These are phyloP conservation scores for Rhogogaster chlorosoma DNA, from an alignment of 2,888 invertebrate genomes.

Conservation along the genomic window DNA sequence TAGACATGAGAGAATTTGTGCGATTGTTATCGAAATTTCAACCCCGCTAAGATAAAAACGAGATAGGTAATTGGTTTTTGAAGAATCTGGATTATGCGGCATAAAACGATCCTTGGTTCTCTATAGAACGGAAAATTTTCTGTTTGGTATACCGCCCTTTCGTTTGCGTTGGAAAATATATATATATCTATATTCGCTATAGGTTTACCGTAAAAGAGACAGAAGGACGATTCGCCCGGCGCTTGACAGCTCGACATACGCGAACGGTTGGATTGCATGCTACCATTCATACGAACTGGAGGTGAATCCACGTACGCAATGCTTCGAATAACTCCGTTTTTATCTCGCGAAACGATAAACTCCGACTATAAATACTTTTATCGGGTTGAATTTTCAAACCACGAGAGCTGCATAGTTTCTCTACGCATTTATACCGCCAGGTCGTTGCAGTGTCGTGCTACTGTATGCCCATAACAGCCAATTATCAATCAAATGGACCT, in stretches of 20 bases:
- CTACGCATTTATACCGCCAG: too few relatives aligned
- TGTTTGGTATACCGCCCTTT: neutral
- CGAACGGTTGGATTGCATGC: slow-evolving; percentile 36
- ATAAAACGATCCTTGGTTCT: neutral
- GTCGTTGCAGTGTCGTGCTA: too few relatives aligned
- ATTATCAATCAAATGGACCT: neutral
- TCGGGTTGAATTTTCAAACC: slow-evolving; percentile 15
- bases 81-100: neutral
- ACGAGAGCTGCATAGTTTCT: neutral
- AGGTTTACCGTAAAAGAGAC: neutral
- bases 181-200: neutral
- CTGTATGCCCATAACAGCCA: neutral
- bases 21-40: too few relatives aligned
- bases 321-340: slow-evolving; percentile 42
- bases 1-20: too few relatives aligned
- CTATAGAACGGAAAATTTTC: neutral
- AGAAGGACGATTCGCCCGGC: slow-evolving; percentile 29
- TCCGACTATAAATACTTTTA: slow-evolving; percentile 42
- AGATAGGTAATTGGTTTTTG: neutral
- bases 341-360: slow-evolving; percentile 11
- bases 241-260: slow-evolving; percentile 47
- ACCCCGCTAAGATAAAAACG: neutral
- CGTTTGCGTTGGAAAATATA: neutral
- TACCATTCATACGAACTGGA: slow-evolving; percentile 36
- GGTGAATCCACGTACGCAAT: slow-evolving; percentile 6